phyloP scores from a whole-genome alignment of 2,797 vertebrate species.

The Coilia nasus region DNA sequence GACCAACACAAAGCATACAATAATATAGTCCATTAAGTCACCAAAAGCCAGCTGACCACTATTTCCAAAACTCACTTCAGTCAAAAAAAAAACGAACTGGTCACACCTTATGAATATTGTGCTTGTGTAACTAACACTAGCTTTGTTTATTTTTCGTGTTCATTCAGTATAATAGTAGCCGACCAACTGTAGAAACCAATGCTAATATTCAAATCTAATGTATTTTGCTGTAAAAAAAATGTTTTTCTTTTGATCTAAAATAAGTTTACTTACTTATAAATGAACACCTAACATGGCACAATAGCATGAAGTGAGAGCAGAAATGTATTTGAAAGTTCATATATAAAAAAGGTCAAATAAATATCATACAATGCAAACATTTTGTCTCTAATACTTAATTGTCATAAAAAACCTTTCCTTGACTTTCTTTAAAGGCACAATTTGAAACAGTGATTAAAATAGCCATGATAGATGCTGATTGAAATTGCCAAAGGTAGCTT shows the following conservation, averaged over 20 bases:
- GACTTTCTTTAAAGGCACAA: neutral
- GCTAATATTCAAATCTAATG: neutral
- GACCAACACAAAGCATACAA: constrained; percentile 15
- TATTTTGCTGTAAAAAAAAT: neutral
- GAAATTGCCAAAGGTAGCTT: neutral
- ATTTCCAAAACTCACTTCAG: neutral
- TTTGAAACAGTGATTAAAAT: neutral
- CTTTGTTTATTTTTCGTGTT: neutral
- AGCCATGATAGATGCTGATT: neutral
- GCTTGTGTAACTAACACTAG: neutral
- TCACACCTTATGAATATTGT: neutral
- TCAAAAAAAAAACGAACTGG: neutral
- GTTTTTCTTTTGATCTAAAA: neutral
- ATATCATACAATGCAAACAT: neutral
- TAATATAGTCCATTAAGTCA: neutral
- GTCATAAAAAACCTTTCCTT: neutral
- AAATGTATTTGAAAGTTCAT: neutral
- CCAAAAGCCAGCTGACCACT: neutral
- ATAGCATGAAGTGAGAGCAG: neutral
- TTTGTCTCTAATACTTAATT: neutral
- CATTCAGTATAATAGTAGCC: neutral
- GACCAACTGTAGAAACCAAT: neutral
- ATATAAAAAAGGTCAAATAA: neutral
- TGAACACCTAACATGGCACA: neutral
- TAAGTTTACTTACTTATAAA: neutral